Percentiles rank a stretch among this genome's conserved stretches.
Evolutionary conservation across 2,113 vertebrate genomes (phyloP).

Genomic region (Antennarius striatus): DNA sequence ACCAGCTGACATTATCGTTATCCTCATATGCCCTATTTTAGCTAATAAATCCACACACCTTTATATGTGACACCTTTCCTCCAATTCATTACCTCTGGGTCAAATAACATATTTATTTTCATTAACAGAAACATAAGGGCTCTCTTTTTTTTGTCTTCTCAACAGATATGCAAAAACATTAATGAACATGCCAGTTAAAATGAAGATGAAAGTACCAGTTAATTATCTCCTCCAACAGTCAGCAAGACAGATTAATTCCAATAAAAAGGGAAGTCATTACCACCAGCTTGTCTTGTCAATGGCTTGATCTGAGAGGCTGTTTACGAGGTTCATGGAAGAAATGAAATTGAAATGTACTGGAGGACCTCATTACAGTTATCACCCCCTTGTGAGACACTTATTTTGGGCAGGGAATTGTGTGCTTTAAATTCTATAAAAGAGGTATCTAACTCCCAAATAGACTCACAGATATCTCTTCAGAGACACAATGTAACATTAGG

Average conservation of each 20-base stretch:
- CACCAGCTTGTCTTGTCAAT: conserved; percentile 56
- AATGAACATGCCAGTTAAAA: conserved; percentile 77
- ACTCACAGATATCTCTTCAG: background rate
- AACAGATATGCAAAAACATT: conserved; percentile 58
- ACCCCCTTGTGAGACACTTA: conserved; percentile 9
- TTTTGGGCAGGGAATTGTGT: background rate
- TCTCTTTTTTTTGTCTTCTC: conserved; percentile 40
- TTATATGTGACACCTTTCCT: conserved; percentile 46
- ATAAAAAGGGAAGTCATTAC: conserved; percentile 66
- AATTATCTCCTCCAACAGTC: conserved; percentile 75
- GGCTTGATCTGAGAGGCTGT: conserved; percentile 66
- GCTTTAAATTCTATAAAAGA: conserved; percentile 15
- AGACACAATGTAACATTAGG: too few species aligned
- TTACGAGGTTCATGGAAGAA: conserved; percentile 61
- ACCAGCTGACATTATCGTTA: too few species aligned
- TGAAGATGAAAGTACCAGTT: conserved; percentile 72
- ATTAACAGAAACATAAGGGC: conserved; percentile 67
- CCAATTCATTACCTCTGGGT: conserved; percentile 46
- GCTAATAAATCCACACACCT: conserved; percentile 47
- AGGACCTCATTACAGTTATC: conserved; percentile 53
- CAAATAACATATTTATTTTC: conserved; percentile 65
- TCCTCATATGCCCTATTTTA: conserved; percentile 19
- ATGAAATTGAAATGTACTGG: conserved; percentile 56
- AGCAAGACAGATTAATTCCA: conserved; percentile 68
- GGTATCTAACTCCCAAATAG: background rate